Percentiles rank a stretch among this genome's conserved stretches.
These are phyloP conservation scores for Galerucella calmariensis DNA, from an alignment of 2,888 invertebrate genomes.

Conservation along the genomic window DNA sequence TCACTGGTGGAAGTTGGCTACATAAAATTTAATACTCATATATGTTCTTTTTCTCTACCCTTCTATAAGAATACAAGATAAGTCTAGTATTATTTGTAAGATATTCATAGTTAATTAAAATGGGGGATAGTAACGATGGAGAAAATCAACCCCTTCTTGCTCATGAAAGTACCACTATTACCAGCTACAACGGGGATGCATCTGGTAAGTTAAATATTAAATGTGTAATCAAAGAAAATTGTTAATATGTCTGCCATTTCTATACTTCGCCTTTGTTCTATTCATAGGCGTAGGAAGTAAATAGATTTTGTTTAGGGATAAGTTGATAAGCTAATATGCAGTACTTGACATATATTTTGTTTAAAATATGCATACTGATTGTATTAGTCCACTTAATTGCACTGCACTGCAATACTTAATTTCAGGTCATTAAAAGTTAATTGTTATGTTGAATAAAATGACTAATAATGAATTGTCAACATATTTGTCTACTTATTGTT, in stretches of 20 bases:
- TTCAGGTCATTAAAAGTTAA: not conserved
- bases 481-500: not conserved
- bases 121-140: conserved; percentile 50
- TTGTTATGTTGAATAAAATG: not conserved
- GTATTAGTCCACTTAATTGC: not conserved
- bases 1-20: no score
- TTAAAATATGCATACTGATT: not conserved
- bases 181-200: conserved; percentile 50
- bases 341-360: not conserved
- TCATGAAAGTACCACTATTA: conserved; percentile 47
- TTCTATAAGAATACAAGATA: not conserved
- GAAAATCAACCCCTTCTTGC: conserved; percentile 55
- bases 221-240: not conserved
- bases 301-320: not conserved
- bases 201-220: conserved; percentile 45
- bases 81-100: not conserved
- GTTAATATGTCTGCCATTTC: not conserved
- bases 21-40: no score
- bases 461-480: not conserved
- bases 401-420: not conserved
- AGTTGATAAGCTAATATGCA: not conserved
- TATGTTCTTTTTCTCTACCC: not conserved
- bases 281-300: conserved; percentile 13
- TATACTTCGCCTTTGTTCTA: conserved; percentile 9
- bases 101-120: conserved; percentile 17